Percentiles rank a stretch among this genome's conserved stretches.
phyloP scores from a whole-genome alignment of 2,113 vertebrate genomes.

The Sinosuthora webbiana region DNA sequence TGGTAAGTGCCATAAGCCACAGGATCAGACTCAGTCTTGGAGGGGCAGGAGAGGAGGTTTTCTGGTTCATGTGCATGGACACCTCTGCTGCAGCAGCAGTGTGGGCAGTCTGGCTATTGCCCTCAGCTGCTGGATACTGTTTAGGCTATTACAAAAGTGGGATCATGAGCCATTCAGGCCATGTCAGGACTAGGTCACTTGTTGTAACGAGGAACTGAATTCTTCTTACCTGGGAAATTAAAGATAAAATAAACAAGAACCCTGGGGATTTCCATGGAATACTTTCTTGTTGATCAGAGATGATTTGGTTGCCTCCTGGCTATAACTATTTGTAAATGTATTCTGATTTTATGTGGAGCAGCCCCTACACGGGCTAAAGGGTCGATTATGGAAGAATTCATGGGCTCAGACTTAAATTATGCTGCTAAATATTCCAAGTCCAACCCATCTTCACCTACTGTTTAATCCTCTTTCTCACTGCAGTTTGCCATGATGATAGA shows the following conservation, averaged over 20 bases:
- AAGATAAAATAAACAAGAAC: background rate
- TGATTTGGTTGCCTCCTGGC: background rate
- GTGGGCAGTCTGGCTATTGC: background rate
- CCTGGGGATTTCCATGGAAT: background rate
- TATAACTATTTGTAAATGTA: background rate
- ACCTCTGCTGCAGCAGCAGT: background rate
- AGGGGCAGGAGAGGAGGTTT: background rate
- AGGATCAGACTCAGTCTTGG: background rate
- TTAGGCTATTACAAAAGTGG: background rate
- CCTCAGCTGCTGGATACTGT: background rate
- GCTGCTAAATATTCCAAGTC: background rate
- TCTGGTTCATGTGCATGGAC: background rate
- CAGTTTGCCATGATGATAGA: conserved; percentile 8
- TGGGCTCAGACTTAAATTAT: background rate
- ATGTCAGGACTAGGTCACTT: background rate
- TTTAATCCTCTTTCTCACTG: conserved; percentile 36
- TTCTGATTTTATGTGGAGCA: background rate
- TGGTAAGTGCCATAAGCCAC: background rate
- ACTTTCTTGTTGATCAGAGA: background rate
- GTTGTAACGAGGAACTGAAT: background rate
- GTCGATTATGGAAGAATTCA: background rate
- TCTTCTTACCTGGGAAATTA: background rate
- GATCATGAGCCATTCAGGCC: background rate
- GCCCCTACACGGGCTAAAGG: background rate
- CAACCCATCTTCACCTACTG: background rate